Percentiles rank a stretch among this genome's conserved stretches.
Evolutionary conservation across 2,113 vertebrate genomes (phyloP).

Genomic region (Gallinago media): DNA sequence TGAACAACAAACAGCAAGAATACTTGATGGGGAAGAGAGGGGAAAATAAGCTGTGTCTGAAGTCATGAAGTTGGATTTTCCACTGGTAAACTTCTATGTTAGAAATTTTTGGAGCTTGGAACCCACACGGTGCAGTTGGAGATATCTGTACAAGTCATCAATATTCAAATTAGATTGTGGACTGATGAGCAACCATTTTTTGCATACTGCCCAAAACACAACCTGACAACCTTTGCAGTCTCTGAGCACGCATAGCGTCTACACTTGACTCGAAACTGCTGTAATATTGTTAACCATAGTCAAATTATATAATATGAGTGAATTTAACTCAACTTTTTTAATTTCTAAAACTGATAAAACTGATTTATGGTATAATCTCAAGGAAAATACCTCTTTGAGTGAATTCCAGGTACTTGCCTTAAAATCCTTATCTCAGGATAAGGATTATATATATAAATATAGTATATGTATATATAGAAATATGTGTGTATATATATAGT

Average conservation of each 20-base stretch:
- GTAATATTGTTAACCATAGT: background rate
- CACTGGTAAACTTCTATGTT: background rate
- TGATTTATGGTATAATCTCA: background rate
- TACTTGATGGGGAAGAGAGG: background rate
- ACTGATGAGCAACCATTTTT: background rate
- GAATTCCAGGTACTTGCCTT: background rate
- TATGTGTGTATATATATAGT: background rate
- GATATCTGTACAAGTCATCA: background rate
- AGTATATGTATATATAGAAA: too few species aligned
- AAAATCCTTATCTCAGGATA: background rate
- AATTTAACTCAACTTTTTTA: background rate
- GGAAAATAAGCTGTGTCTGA: background rate
- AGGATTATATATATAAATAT: too few species aligned
- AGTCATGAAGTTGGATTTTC: background rate
- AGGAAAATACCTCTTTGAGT: background rate
- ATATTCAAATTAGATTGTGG: background rate
- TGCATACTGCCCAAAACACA: background rate
- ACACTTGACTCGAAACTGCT: background rate
- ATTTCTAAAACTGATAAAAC: background rate
- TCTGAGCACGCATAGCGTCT: background rate
- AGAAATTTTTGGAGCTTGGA: background rate
- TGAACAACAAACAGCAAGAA: background rate
- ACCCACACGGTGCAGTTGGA: background rate
- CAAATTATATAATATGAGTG: background rate
- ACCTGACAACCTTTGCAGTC: background rate